phyloP scores from a whole-genome alignment of 1,140 invertebrate genomes.

The Copidosoma floridanum region DNA sequence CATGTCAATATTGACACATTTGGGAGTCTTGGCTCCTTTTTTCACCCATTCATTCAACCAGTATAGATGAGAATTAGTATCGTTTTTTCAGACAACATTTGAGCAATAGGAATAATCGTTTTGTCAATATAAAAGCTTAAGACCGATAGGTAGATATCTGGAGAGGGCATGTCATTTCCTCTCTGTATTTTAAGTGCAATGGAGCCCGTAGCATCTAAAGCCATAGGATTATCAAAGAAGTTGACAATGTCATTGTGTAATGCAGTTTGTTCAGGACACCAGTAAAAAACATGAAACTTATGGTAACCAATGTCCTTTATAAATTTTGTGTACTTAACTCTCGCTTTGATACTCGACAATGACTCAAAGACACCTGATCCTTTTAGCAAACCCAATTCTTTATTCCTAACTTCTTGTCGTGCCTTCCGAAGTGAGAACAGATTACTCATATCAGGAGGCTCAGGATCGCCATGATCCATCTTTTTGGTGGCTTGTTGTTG shows the following conservation, averaged over 20 bases:
- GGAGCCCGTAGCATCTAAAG: background rate
- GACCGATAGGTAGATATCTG: background rate
- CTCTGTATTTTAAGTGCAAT: background rate
- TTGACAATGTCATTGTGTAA: background rate
- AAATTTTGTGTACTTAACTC: background rate
- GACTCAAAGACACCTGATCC: background rate
- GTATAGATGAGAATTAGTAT: background rate
- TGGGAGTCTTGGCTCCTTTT: background rate
- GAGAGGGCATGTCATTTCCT: background rate
- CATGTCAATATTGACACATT: background rate
- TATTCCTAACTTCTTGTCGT: background rate
- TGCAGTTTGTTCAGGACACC: background rate
- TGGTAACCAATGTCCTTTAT: background rate
- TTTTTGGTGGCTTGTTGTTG: background rate
- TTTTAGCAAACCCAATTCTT: background rate
- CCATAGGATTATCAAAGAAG: background rate
- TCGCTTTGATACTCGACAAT: background rate
- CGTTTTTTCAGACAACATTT: background rate
- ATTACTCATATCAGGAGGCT: too few species aligned
- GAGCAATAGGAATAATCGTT: background rate
- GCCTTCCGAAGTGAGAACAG: background rate
- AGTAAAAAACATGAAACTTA: background rate
- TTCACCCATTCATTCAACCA: background rate
- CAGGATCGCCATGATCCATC: constrained; percentile 1
- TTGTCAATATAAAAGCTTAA: background rate